Evolutionary conservation across 2,888 invertebrate species (phyloP).

Genomic region (Agapostemon virescens): DNA sequence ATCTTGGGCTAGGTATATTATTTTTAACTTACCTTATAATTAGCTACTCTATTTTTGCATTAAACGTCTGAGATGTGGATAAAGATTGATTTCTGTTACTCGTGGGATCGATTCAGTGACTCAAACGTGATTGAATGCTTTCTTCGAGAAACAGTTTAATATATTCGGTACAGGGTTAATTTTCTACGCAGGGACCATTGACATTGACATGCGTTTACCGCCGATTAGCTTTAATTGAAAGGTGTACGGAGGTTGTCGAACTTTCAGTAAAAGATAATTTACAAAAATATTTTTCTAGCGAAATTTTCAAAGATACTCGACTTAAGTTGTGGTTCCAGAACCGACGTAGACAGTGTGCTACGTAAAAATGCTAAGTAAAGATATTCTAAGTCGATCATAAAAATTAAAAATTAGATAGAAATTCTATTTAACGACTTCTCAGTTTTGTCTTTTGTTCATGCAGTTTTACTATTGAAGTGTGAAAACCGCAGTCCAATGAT

Average conservation of each 20-base stretch:
- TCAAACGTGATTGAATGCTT: background rate
- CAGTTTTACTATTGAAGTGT: too few relatives aligned
- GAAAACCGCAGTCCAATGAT: too few relatives aligned
- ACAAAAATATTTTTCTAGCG: background rate
- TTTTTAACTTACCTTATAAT: too few relatives aligned
- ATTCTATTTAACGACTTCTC: too few relatives aligned
- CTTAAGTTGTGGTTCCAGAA: background rate
- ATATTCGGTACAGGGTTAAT: background rate
- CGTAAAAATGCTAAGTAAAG: too few relatives aligned
- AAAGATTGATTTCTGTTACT: too few relatives aligned
- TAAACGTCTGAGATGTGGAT: background rate
- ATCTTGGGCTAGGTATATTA: background rate
- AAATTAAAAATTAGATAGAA: too few relatives aligned
- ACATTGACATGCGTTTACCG: background rate
- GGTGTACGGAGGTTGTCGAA: background rate
- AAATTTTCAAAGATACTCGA: background rate
- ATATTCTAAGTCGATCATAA: too few relatives aligned
- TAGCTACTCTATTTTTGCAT: background rate
- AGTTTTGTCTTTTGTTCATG: too few relatives aligned
- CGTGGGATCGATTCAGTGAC: too few relatives aligned
- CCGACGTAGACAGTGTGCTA: too few relatives aligned
- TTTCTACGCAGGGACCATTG: constrained; percentile 1
- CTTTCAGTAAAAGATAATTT: background rate
- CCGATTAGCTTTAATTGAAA: background rate
- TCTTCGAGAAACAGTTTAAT: background rate